A percentile compares a stretch with the other conserved stretches of the same genome.
These are phyloP conservation scores for Cantharis rustica DNA, from an alignment of 2,888 invertebrate species.

Conservation along the genomic window DNA sequence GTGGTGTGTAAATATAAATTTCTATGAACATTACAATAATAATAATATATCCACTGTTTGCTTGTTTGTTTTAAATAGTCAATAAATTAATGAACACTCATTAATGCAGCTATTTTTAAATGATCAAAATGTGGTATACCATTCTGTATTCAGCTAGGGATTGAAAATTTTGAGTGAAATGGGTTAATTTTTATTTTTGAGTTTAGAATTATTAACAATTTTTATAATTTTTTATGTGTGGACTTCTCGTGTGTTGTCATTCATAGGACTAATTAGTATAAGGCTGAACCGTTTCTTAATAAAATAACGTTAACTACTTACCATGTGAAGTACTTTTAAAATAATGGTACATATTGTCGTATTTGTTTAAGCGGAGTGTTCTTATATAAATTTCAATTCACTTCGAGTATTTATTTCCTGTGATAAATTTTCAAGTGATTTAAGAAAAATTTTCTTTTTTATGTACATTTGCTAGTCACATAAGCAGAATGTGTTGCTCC, in stretches of 20 bases:
- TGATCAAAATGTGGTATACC: slow-evolving; percentile 2
- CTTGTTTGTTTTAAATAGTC: not conserved
- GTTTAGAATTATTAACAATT: slow-evolving; percentile 33
- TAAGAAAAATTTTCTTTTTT: slow-evolving; percentile 32
- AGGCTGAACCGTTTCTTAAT: slow-evolving; percentile 45
- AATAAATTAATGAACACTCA: not conserved
- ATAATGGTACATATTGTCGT: slow-evolving; percentile 26
- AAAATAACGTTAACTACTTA: slow-evolving; percentile 40
- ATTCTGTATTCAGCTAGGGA: slow-evolving; percentile 3
- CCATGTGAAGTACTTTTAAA: slow-evolving; percentile 37
- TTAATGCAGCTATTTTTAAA: slow-evolving; percentile 15
- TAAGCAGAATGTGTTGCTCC: slow-evolving; percentile 15
- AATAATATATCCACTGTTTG: not conserved
- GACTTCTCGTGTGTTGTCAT: slow-evolving; percentile 23
- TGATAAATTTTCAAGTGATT: slow-evolving; percentile 31
- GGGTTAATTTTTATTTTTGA: slow-evolving; percentile 27
- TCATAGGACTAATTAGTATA: slow-evolving; percentile 36
- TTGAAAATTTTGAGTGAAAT: slow-evolving; percentile 20
- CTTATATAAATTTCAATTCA: slow-evolving; percentile 6
- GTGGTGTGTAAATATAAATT: slow-evolving; percentile 1
- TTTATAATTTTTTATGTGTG: slow-evolving; percentile 22
- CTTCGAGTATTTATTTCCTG: slow-evolving; percentile 39
- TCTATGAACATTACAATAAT: not conserved
- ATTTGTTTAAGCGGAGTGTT: slow-evolving; percentile 28
- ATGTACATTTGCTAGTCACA: slow-evolving; percentile 45